phyloP scores from a whole-genome alignment of 1,140 invertebrate species.

The Neotoxoptera formosana region DNA sequence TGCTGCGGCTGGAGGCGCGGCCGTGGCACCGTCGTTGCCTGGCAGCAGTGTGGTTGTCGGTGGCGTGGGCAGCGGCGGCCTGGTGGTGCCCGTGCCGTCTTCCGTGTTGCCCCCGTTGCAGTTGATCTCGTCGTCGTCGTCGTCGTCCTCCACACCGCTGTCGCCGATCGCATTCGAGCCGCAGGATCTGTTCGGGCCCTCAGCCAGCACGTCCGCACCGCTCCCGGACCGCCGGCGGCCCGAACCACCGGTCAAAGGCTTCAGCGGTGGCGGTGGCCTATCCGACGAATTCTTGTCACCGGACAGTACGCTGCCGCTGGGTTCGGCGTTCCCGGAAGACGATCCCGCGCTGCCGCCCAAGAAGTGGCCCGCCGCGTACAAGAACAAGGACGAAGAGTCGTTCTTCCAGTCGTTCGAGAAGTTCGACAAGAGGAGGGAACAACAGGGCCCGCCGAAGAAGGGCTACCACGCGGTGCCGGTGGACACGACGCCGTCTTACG shows the following conservation, averaged over 20 bases:
- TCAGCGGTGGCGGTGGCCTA: not conserved
- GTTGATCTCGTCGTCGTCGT: conserved; percentile 7
- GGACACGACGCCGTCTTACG: not conserved
- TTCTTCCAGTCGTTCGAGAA: conserved; percentile 38
- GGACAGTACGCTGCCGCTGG: conserved; percentile 45
- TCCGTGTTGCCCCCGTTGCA: not conserved
- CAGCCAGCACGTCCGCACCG: not conserved
- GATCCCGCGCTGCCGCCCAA: conserved; percentile 43
- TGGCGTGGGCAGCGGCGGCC: conserved; percentile 41
- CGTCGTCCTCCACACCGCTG: conserved; percentile 27
- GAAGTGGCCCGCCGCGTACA: conserved; percentile 41
- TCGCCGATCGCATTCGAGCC: not conserved
- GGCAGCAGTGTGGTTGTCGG: conserved; percentile 59
- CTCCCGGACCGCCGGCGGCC: not conserved
- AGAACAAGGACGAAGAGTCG: conserved; percentile 37
- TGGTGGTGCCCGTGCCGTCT: not conserved
- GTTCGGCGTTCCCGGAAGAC: conserved; percentile 58
- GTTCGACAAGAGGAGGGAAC: not conserved
- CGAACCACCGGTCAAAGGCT: not conserved
- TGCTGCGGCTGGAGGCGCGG: conserved; percentile 64
- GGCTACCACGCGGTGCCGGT: not conserved
- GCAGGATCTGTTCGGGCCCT: conserved; percentile 46
- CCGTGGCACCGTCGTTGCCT: conserved; percentile 57
- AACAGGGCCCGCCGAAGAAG: not conserved
- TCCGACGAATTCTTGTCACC: conserved; percentile 54